A percentile compares a stretch with the other conserved stretches of the same genome.
Evolutionary conservation across 2,113 vertebrate species (phyloP).

Genomic region (Eulacestoma nigropectus): DNA sequence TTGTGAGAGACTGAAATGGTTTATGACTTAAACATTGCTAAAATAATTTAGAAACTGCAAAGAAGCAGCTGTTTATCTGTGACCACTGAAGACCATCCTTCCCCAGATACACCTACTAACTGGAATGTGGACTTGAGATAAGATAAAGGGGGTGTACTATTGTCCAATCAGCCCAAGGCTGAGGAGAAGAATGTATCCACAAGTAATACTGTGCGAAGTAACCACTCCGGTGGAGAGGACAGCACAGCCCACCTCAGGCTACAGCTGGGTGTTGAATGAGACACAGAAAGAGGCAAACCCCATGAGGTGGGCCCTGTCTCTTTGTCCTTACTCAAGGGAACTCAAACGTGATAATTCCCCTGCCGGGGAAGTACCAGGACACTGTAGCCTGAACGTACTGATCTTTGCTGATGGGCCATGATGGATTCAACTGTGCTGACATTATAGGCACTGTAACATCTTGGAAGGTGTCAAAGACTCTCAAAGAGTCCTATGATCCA

Average conservation of each 20-base stretch:
- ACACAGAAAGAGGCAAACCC: background rate
- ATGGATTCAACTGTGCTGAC: background rate
- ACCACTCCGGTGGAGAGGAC: rapidly evolving
- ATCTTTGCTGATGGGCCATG: background rate
- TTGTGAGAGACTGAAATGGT: background rate
- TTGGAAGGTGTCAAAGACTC: background rate
- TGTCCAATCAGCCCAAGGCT: background rate
- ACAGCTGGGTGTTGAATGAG: background rate
- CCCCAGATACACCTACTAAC: background rate
- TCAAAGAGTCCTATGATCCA: background rate
- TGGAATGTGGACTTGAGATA: background rate
- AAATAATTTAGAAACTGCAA: background rate
- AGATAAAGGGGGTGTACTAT: too few species aligned
- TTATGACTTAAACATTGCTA: background rate
- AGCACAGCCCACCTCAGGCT: background rate
- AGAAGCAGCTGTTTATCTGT: background rate
- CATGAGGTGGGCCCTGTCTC: too few species aligned
- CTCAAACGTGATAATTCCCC: background rate
- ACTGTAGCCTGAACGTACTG: background rate
- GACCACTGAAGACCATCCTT: background rate
- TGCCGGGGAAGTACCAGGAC: background rate
- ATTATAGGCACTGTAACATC: rapidly evolving
- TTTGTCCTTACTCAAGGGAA: background rate
- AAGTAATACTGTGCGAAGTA: background rate
- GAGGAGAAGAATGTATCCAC: background rate